A percentile compares a stretch with the other conserved stretches of the same genome.
Conservation (phyloP, 2,797 vertebrate species). For the Macrochelys suwanniensis region DNA sequence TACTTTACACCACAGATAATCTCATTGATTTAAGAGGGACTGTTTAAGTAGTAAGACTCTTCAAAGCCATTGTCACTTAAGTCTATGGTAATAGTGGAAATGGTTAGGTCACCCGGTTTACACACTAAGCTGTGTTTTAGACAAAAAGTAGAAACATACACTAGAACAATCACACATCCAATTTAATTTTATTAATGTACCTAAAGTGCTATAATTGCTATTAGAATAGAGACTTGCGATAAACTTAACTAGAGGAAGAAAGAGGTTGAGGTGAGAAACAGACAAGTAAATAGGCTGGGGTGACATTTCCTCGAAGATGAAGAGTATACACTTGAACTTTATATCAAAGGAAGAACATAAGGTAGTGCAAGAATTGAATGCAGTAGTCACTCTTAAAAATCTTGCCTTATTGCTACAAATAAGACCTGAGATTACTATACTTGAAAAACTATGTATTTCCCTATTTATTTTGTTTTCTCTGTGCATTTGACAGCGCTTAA, state of each 20-base stretch:
- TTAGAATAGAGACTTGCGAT: background rate
- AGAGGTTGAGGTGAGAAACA: background rate
- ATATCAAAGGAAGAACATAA: background rate
- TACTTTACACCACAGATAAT: background rate
- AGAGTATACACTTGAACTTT: background rate
- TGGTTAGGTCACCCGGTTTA: background rate
- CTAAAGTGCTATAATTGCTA: background rate
- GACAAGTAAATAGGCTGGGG: background rate
- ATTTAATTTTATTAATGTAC: background rate
- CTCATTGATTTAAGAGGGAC: background rate
- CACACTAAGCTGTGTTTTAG: background rate
- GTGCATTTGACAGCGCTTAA: background rate
- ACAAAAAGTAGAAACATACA: background rate
- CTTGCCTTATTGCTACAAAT: background rate
- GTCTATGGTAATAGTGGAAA: background rate
- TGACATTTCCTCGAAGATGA: background rate
- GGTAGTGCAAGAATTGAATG: background rate
- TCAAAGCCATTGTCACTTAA: background rate
- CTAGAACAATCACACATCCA: background rate
- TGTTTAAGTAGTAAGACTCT: background rate
- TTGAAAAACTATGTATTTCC: background rate
- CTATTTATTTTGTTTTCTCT: background rate
- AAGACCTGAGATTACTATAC: background rate
- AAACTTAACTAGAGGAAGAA: background rate
- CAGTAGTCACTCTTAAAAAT: background rate